Conservation (phyloP, 2,888 invertebrate species). For the Andrena hattorfiana region DNA sequence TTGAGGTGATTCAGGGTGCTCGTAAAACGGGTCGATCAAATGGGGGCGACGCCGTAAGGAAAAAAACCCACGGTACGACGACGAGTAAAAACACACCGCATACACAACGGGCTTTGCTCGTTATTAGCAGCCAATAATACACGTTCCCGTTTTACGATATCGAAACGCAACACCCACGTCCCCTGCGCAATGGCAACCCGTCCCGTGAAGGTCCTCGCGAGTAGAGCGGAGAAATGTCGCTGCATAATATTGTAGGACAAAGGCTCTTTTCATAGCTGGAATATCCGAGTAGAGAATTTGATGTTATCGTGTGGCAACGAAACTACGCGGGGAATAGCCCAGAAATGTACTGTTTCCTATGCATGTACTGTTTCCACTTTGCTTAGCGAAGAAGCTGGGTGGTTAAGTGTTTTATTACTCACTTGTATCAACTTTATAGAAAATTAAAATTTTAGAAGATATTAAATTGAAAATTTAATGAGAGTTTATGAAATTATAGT, state of each 20-base stretch:
- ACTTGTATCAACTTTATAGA: too few relatives aligned
- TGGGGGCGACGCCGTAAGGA: slow-evolving; percentile 19
- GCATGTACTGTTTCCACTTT: background rate
- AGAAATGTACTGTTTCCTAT: background rate
- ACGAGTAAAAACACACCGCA: slow-evolving; percentile 23
- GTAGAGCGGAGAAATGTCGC: slow-evolving; percentile 19
- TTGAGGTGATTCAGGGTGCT: slow-evolving; percentile 48
- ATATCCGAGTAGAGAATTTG: background rate
- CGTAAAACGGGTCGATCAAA: slow-evolving; percentile 54
- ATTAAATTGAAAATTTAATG: too few relatives aligned
- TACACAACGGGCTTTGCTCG: slow-evolving; percentile 21
- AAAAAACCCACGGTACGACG: slow-evolving; percentile 6
- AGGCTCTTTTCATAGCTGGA: slow-evolving; percentile 6
- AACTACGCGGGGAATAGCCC: background rate
- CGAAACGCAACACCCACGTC: slow-evolving; percentile 24
- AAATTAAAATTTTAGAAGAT: too few relatives aligned
- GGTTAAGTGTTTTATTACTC: too few relatives aligned
- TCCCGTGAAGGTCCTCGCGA: slow-evolving; percentile 14
- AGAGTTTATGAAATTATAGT: too few relatives aligned
- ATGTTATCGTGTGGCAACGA: slow-evolving; percentile 8
- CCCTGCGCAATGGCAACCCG: background rate
- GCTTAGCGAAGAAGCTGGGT: too few relatives aligned
- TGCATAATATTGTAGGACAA: slow-evolving; percentile 14
- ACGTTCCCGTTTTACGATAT: slow-evolving; percentile 48
- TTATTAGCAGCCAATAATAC: slow-evolving; percentile 48